Evolutionary conservation across 1,140 invertebrate genomes (phyloP), one percentile per base, ranked within the genome.

Genomic region (Drosophila pseudoobscura): DNA sequence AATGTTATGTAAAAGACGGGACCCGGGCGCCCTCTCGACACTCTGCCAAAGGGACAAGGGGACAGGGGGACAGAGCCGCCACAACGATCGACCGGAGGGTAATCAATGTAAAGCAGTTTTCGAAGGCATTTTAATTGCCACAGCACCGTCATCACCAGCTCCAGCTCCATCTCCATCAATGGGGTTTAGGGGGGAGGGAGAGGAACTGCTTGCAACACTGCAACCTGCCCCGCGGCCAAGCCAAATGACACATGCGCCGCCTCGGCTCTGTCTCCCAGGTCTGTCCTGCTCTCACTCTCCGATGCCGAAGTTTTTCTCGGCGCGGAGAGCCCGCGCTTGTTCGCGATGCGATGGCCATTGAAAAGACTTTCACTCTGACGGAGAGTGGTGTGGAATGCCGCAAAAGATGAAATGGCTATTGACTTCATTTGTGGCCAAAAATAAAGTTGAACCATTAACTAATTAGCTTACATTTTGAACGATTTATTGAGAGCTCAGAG

Each of bases 81-180:
- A 56, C 31, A 55, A 45, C 41, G 71, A 58, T 60, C 44, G 60
- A 44, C 39, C 51, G 6, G 64, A 31, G 58, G 60, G 70, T 64
- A 75, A 75, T 75, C 71, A 75, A 75, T 75, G 71, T 65, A 44
- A 75, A 75, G 49, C 80, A 87, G 82, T 87, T 87, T 85, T 53
- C 79, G 50, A 70, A 78, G 80, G 78, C 78, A 87, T 87, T 75
- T 85, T 85, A 85, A 85, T 87, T 80, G 78, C 77, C 75, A 58
- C 69, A 63, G 41, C 24, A 61, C 54, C 20, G 20, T 20, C 20
- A 20, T 20, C 20, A 20, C 20, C 20, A 20, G 1, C 20, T 20
- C 20, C 17, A 24, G 13, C 35, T 5, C 20, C 20, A 20, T 20
- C 20, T 20, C 20, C 17, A 24, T 39, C 35, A 13, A 11, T 39